Conservation (phyloP, 1,140 invertebrate species). For the Lepidurus packardi region DNA sequence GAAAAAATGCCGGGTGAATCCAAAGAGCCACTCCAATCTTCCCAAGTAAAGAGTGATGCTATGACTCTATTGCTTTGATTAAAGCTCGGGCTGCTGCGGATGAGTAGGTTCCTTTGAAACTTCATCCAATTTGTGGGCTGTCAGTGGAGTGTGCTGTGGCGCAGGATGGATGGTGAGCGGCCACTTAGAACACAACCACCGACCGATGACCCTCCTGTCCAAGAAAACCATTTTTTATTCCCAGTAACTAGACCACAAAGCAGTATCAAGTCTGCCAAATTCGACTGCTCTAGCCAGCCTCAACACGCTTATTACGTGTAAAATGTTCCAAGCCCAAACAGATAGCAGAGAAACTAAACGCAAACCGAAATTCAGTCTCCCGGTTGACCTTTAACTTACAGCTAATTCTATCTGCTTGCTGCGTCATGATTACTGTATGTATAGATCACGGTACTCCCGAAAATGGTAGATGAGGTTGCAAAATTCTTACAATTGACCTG, state of each 20-base stretch:
- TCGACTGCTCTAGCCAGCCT: background rate
- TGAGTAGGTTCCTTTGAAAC: constrained; percentile 21
- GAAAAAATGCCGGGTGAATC: background rate
- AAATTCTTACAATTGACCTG: too few relatives aligned
- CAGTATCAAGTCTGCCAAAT: background rate
- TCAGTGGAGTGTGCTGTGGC: background rate
- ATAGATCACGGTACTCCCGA: too few relatives aligned
- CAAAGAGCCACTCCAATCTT: constrained; percentile 8
- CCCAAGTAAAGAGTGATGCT: background rate
- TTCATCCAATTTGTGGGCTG: constrained; percentile 18
- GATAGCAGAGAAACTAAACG: too few relatives aligned
- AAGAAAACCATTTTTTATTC: constrained; percentile 12
- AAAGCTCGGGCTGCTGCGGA: constrained; percentile 2
- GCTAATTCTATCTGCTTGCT: too few relatives aligned
- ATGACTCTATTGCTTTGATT: constrained; percentile 20
- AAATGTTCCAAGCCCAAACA: too few relatives aligned
- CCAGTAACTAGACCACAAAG: constrained; percentile 8
- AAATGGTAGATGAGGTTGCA: too few relatives aligned
- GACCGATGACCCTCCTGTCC: constrained; percentile 1
- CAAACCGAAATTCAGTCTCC: too few relatives aligned
- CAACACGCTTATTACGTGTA: background rate
- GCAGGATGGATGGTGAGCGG: constrained; percentile 15
- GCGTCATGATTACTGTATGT: too few relatives aligned
- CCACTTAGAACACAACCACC: constrained; percentile 13
- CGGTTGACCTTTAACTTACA: too few relatives aligned